Percentiles rank a stretch among this genome's conserved stretches.
Conservation (phyloP, 2,888 invertebrate genomes). For the Nomada ferruginata region DNA sequence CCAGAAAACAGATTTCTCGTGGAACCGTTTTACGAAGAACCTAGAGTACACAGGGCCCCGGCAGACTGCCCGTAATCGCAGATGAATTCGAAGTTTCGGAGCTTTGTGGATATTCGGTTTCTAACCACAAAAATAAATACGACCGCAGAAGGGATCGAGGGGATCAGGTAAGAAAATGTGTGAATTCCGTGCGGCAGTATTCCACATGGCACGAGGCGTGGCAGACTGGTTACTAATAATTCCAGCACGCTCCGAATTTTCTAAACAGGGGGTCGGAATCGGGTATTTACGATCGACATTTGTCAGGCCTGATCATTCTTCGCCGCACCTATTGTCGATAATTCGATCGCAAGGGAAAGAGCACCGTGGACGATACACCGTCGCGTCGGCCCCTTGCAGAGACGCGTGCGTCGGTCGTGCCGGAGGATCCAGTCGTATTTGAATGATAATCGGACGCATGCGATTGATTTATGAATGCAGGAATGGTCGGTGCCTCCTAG, state of each 20-base stretch:
- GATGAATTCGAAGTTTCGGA: neutral
- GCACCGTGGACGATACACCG: no score
- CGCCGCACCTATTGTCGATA: slow-evolving; percentile 45
- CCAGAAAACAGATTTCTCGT: neutral
- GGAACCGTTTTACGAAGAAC: neutral
- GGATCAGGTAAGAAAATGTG: neutral
- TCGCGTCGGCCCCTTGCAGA: slow-evolving; percentile 45
- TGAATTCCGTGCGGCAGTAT: neutral
- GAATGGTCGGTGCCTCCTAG: slow-evolving; percentile 63
- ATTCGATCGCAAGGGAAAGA: slow-evolving; percentile 22
- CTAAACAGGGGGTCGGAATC: neutral
- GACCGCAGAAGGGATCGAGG: no score
- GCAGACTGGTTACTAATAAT: slow-evolving; percentile 27
- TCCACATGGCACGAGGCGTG: slow-evolving; percentile 11
- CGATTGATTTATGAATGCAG: slow-evolving; percentile 80
- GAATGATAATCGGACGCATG: slow-evolving; percentile 79
- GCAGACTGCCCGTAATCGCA: no score
- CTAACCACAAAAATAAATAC: neutral
- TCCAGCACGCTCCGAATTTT: slow-evolving; percentile 14
- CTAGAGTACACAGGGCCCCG: no score
- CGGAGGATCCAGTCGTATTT: slow-evolving; percentile 73
- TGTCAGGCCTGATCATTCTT: slow-evolving; percentile 22
- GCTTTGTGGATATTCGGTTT: neutral
- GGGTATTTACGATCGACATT: slow-evolving; percentile 1
- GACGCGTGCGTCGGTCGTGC: slow-evolving; percentile 23